Evolutionary conservation across 1,140 invertebrate species (phyloP), one percentile per base, ranked within the genome.

Genomic region (Drosophila tristis): DNA sequence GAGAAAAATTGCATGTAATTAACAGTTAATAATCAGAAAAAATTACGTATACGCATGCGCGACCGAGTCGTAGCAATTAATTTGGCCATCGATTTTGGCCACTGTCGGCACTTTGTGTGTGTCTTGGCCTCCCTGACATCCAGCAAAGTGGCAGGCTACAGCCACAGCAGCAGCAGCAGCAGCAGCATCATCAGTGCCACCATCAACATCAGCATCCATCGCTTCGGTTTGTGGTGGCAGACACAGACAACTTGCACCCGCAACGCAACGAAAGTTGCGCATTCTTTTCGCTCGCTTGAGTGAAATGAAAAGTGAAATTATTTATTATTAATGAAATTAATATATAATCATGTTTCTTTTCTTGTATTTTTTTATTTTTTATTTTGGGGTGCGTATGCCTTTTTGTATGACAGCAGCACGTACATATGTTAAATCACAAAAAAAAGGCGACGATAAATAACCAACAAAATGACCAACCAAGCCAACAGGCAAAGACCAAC

Each of bases 321-420:
- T 80, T 86, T 86, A 87, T 87, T 87, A 87, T 89, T 87, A 87
- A 87, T 87, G 84, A 87, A 87, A 87, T 87, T 87, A 87, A 87
- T 87, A 87, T 86, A 87, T 84, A 89, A 75, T 78, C 75, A 68
- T 84, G 66, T 61, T 78, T 67, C 31, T 31, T 31, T 20, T 20
- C 20, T 20, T 20, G 20, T 20, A 2, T 63, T 54, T 31, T 5
- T 31, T 68, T 60, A 51, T 51, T 74, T 48, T 64, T 54, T 86
- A 54, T 60, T 39, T 58, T 44, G 56, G 66, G 59, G 72, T 68
- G 45, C 66, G 58, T 76, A 49, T 73, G 67, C 66, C 45, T 71
- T 63, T 76, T 51, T 79, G 72, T 75, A 59, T 74, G 84, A 89
- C 80, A 85, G 78, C 80, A 81, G 71, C 84, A 85, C 82, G 82